Evolutionary conservation across 2,797 vertebrate genomes (phyloP), one percentile per base, ranked within the genome.

Genomic region (Megalops cyprinoides): DNA sequence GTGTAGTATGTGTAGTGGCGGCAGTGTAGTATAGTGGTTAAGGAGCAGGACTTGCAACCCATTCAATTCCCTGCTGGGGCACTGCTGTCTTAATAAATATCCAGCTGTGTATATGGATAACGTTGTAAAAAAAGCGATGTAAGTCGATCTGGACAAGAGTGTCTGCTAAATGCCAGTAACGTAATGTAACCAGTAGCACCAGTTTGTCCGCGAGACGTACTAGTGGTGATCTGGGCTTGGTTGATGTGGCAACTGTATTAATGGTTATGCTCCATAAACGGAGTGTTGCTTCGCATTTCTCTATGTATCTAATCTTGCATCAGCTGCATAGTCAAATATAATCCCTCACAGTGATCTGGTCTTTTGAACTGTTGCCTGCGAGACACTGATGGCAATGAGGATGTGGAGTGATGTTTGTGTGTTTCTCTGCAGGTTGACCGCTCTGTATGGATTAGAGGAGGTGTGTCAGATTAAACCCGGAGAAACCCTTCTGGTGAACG

Each of bases 401-500:
- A 44, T n/a, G 39, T 44, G 20, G 39, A 7, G 15, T 7, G 55
- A 58, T 4, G 8, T 5, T 60, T 1, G 10, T 8, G 25, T 71
- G 42, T 23, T 39, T 7, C 62, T 51, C 71, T 60, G 56, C 89
- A 99, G 97, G 5, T 87, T 98, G 74, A 97, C 96, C 0, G 97
- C 97, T 0, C 94, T 98, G 81, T 97, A 95, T 28, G 97, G 96
- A 80, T 88, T 98, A 10, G 91, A 96, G 58, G 95, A 98, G 14
- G 86, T 98, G 79, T 91, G 97, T 87, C 91, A 88, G 5, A 84
- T 95, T 6, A 92, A 96, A 89, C 69, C 93, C 9, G 97, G 97
- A 14, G 96, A 99, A 65, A 97, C 94, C 0, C 87, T 99, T 79
- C 85, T 99, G 84, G 94, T 99, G 76, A 99, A 95, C 23, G 95